These are phyloP conservation scores for Varanus komodoensis DNA, from an alignment of 2,113 vertebrate species.

Conservation along the genomic window DNA sequence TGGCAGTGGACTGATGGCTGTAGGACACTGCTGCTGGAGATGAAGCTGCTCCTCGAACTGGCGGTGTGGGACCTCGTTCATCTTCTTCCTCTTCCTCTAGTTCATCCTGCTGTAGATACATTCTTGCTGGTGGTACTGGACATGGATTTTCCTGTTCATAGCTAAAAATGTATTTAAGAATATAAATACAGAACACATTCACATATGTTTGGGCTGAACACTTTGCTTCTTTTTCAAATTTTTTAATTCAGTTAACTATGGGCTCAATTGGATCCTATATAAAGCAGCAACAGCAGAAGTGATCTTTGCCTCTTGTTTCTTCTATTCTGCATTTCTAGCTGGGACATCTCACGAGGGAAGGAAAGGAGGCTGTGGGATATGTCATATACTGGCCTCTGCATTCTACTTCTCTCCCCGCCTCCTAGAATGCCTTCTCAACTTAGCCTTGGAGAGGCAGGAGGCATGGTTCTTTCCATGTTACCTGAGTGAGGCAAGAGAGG, in stretches of 20 bases:
- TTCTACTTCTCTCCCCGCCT: too few relatives aligned
- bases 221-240: background rate
- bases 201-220: background rate
- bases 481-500: too few relatives aligned
- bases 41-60: slow-evolving; percentile 93
- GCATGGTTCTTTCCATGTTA: too few relatives aligned
- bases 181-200: slow-evolving; percentile 26
- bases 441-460: too few relatives aligned
- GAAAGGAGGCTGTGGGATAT: too few relatives aligned
- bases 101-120: slow-evolving; percentile 97
- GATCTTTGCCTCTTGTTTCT: too few relatives aligned
- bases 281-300: too few relatives aligned
- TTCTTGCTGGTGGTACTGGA: slow-evolving; percentile 91
- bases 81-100: slow-evolving; percentile 90
- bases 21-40: slow-evolving; percentile 97
- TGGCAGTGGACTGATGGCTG: slow-evolving; percentile 98
- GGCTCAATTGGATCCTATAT: too few relatives aligned
- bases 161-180: slow-evolving; percentile 78
- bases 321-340: too few relatives aligned
- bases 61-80: slow-evolving; percentile 95
- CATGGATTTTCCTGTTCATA: slow-evolving; percentile 93
- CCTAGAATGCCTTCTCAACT: too few relatives aligned
- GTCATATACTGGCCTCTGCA: too few relatives aligned
- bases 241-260: slow-evolving; percentile 25
- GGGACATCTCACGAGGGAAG: too few relatives aligned